phyloP scores from a whole-genome alignment of 2,113 vertebrate species.

The Sula dactylatra region DNA sequence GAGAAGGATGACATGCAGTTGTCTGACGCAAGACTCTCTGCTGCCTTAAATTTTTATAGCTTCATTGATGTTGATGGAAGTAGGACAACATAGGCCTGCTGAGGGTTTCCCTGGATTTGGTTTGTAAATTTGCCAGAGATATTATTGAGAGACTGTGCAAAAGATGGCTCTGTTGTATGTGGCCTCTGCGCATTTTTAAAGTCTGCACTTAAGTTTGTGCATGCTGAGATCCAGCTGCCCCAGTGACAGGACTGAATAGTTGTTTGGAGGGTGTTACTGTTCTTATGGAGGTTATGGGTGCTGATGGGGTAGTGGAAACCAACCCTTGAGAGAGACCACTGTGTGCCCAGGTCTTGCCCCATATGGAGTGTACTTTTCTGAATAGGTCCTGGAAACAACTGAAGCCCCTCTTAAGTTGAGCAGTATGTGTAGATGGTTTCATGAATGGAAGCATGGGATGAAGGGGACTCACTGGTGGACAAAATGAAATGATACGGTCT shows the following conservation, averaged over 20 bases:
- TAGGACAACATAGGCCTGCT: not conserved
- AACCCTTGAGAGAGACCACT: fast-evolving
- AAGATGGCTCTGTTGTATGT: not conserved
- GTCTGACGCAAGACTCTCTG: not conserved
- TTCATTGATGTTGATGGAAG: not conserved
- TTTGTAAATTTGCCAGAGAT: not conserved
- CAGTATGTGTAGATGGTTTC: not conserved
- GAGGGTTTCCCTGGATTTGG: not conserved
- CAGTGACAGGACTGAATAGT: not conserved
- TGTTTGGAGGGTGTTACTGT: not conserved
- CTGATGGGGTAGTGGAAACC: not conserved
- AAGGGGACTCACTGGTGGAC: not conserved
- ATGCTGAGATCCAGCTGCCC: not conserved
- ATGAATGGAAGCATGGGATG: not conserved
- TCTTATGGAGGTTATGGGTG: not conserved
- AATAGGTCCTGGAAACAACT: not conserved
- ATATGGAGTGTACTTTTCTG: not conserved
- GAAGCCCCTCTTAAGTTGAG: not conserved
- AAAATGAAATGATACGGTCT: not conserved
- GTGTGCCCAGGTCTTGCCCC: not conserved
- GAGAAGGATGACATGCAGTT: not conserved
- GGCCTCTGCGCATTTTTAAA: not conserved
- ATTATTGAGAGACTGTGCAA: not conserved
- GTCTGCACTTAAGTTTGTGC: not conserved
- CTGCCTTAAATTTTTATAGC: not conserved